Base-by-base conservation (phyloP, 2,888 invertebrate genomes). In the Drepanosiphum platanoidis region DNA sequence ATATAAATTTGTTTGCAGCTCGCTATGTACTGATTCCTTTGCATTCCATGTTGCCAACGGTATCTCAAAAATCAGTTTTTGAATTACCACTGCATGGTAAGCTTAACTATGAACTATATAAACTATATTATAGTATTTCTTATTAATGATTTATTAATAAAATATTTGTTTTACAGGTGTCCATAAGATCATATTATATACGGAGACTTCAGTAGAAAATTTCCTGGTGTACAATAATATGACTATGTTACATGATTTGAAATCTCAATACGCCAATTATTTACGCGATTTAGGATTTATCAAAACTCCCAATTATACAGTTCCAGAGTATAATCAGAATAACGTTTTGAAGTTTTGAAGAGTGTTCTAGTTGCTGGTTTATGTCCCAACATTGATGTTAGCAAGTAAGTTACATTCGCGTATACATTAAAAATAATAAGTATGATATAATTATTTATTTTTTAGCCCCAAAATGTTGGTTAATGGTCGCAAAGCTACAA, bases 121-220 rank as follows among this genome's bases (percentile, higher is more conserved):
- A n/a, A n/a, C n/a, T n/a, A n/a, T n/a, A n/a, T n/a, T n/a, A n/a
- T n/a, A 7, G 30, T 64, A 58, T 75, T 30, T 39, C 27, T 86
- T 61, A 22, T 42, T 22, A 74, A 64, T 13, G 79, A 30, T 81
- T 13, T 82, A 32, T 64, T 58, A 32, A 15, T 22, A 22, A 32
- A 68, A 71, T 39, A 46, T 68, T 82, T 11, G 77, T 46, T 32
- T 83, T 87, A 15, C 58, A 89, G 90, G 93, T 61, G 90, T 93
- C 18, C 91, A 96, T 11, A 97, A 97, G 90, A 95, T 98, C 86
- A 94, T 98, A 75, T 91, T 98, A 77, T 94, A 98, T 0, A 98
- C 98, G 0, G 96, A 95, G 88, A 96, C 98, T 87, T 97, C 98
- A 0, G 98, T 92, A 88, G 90, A 93, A 0, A 91, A 96, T 89